Conservation (phyloP, 64 coral and sea anemone species). For the Pocillopora damicornis region DNA sequence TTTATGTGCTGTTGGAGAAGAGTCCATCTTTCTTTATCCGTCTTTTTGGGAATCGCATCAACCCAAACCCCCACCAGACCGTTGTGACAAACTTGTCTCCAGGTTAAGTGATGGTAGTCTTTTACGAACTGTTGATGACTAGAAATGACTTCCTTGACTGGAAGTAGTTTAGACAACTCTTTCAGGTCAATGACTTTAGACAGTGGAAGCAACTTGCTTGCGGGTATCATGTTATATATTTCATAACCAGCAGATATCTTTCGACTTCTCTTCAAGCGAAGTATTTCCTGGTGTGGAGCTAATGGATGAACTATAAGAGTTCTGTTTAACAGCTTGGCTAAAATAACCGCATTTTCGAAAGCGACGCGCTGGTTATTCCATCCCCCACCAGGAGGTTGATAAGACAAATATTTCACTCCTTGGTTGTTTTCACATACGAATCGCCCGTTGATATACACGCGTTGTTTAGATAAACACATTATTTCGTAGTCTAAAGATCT, state of each 20-base stretch:
- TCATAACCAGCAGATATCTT: slow-evolving; percentile 35
- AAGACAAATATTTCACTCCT: slow-evolving; percentile 70
- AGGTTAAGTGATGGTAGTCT: slow-evolving; percentile 27
- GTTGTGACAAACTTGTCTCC: slow-evolving; percentile 80
- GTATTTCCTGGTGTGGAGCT: slow-evolving; percentile 72
- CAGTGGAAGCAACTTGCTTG: slow-evolving; percentile 60
- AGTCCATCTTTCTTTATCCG: slow-evolving; percentile 44
- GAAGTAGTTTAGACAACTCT: slow-evolving; percentile 58
- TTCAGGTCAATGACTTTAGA: slow-evolving; percentile 84
- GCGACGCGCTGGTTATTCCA: slow-evolving; percentile 99
- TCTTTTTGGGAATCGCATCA: slow-evolving; percentile 54
- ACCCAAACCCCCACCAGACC: slow-evolving; percentile 74
- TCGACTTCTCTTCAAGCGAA: slow-evolving; percentile 39
- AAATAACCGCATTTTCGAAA: slow-evolving; percentile 89
- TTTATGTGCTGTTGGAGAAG: slow-evolving; percentile 4
- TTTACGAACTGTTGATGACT: slow-evolving; percentile 67
- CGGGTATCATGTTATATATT: slow-evolving; percentile 65
- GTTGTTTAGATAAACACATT: slow-evolving; percentile 20
- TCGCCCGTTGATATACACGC: slow-evolving; percentile 47
- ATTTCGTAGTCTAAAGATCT: background rate
- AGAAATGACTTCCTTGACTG: slow-evolving; percentile 68
- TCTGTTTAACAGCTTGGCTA: slow-evolving; percentile 84
- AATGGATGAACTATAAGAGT: slow-evolving; percentile 90
- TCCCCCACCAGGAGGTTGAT: slow-evolving; percentile 95
- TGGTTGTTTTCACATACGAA: slow-evolving; percentile 25